Conservation (phyloP, 1,140 invertebrate species). For the Eriosoma lanigerum region DNA sequence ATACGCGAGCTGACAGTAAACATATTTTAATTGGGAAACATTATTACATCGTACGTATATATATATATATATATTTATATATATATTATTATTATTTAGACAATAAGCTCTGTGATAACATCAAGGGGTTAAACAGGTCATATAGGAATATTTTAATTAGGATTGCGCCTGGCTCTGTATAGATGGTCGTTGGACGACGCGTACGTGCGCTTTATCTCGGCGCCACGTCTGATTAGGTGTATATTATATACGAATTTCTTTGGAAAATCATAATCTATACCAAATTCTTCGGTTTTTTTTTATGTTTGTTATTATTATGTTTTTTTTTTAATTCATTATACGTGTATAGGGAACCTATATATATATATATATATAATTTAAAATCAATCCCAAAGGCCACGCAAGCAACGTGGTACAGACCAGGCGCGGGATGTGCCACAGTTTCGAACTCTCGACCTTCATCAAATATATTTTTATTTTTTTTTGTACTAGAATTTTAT, state of each 20-base stretch:
- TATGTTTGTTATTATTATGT: neutral
- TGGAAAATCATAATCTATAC: neutral
- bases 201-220: slow-evolving; percentile 30
- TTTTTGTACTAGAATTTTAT: no score
- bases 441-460: neutral
- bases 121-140: neutral
- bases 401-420: neutral
- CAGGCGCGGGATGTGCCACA: neutral
- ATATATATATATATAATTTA: neutral
- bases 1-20: neutral
- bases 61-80: no score
- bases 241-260: neutral
- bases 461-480: neutral
- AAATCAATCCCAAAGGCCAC: neutral
- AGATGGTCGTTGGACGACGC: slow-evolving; percentile 25
- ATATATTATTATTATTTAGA: slow-evolving; percentile 26
- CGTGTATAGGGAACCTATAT: no score
- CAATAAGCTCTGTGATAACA: slow-evolving; percentile 28
- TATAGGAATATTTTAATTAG: slow-evolving; percentile 33
- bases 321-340: no score
- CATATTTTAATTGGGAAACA: slow-evolving; percentile 15
- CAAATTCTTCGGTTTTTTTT: neutral
- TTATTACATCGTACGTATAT: slow-evolving; percentile 5
- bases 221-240: slow-evolving; percentile 20
- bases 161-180: neutral